Evolutionary conservation across 2,888 invertebrate species (phyloP), one percentile per base, ranked within the genome.

Genomic region (Eurois occulta): DNA sequence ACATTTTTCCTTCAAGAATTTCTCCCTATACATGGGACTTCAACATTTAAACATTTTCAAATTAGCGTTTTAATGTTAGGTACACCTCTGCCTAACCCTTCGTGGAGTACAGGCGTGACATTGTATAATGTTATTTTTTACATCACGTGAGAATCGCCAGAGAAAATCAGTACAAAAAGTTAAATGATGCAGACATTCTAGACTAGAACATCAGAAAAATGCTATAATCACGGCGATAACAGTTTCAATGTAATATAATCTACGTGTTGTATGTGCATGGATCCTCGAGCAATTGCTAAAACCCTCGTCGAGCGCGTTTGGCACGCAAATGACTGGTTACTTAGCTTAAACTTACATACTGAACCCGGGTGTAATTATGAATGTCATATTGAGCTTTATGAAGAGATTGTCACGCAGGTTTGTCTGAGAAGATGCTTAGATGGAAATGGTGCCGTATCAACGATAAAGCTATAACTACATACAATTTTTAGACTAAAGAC

Each of bases 281-380:
- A 80, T 73, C 72, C 70, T 60, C 38, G 16, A 67, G 58, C 41
- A 62, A 68, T 43, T 67, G 70, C 81, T 85, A 85, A 83, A 68
- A 81, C 85, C 85, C 72, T 46, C 65, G 72, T 32, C 43, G 67
- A 70, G 75, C 66, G 72, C 32, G 66, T 48, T 81, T 55, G 81
- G 75, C 85, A 83, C 83, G 83, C 64, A 76, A 81, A 52, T 85
- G 62, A 41, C 58, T 48, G 80, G 69, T 67, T 76, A 68, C 75
- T 79, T 72, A 85, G 85, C 75, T 80, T 75, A 67, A 83, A 84
- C 69, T 85, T 73, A 80, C 68, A 72, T 69, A 83, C 46, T 48
- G 74, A 35, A 74, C 35, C 16, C 52, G 46, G 55, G 58, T 52
- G 60, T 62, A 35, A 72, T 58, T 55, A 74, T 48, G 24, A 73